Conservation (phyloP, 2,888 invertebrate genomes). For the Parnassius orleans region DNA sequence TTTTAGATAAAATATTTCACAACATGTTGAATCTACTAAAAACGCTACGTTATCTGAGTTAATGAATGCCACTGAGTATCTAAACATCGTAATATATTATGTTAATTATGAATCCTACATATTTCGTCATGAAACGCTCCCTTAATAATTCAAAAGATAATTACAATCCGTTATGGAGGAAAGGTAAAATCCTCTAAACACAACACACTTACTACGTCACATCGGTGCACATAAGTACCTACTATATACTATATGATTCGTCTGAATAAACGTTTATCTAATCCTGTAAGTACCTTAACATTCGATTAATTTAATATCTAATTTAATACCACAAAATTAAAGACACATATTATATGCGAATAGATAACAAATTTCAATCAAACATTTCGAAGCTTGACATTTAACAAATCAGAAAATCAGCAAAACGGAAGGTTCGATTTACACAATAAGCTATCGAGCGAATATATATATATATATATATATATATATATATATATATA, state of each 20-base stretch:
- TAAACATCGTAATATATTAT: constrained; percentile 7
- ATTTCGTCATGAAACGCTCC: constrained; percentile 29
- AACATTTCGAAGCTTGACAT: neutral
- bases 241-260: constrained; percentile 39
- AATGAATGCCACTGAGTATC: neutral
- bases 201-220: constrained; percentile 15
- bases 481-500: too few relatives aligned
- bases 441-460: constrained; percentile 4
- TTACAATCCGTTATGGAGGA: constrained; percentile 4
- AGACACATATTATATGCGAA: constrained; percentile 31
- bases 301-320: constrained; percentile 39
- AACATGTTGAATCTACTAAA: constrained; percentile 4
- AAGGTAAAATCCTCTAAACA: constrained; percentile 3
- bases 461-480: too few relatives aligned
- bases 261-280: constrained; percentile 48
- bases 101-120: constrained; percentile 12
- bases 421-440: neutral
- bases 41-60: neutral
- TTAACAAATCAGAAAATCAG: neutral
- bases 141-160: constrained; percentile 8
- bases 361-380: constrained; percentile 15
- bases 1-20: constrained; percentile 2
- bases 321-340: constrained; percentile 38
- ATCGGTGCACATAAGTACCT: constrained; percentile 41
- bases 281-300: constrained; percentile 52